phyloP scores from a whole-genome alignment of 2,888 invertebrate species.

The Saturnia japonica region DNA sequence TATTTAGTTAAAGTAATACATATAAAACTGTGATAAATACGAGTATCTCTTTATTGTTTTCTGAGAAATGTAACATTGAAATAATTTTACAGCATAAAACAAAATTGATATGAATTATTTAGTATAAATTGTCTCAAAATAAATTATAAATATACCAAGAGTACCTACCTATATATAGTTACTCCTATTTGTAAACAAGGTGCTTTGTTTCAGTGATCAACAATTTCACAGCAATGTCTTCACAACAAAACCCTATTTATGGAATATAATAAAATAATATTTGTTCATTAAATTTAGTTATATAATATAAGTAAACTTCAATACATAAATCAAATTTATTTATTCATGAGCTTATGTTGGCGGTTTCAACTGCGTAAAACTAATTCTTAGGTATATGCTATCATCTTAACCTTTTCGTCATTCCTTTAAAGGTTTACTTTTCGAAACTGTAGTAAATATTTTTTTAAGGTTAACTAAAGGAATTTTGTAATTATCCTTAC shows the following conservation, averaged over 20 bases:
- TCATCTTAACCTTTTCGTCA: too few relatives aligned
- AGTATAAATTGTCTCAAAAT: neutral
- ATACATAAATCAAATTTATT: too few relatives aligned
- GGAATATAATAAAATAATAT: too few relatives aligned
- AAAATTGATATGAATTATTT: neutral
- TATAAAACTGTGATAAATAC: constrained; percentile 5
- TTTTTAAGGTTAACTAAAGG: neutral
- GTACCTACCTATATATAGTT: too few relatives aligned
- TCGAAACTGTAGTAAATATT: too few relatives aligned
- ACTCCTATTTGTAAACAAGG: neutral
- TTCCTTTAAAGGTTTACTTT: too few relatives aligned
- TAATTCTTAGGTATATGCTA: too few relatives aligned
- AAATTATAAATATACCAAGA: neutral
- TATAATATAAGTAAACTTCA: too few relatives aligned
- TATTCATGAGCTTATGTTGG: too few relatives aligned
- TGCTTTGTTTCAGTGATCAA: neutral
- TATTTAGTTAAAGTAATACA: constrained; percentile 2
- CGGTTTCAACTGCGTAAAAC: too few relatives aligned
- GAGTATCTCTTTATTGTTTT: neutral
- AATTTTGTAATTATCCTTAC: neutral
- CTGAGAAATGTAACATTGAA: neutral
- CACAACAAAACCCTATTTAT: too few relatives aligned
- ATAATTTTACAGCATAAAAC: neutral
- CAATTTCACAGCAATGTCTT: neutral
- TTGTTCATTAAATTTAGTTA: too few relatives aligned